These are phyloP conservation scores for Panopea generosa DNA, from an alignment of 2,888 invertebrate genomes.

Conservation along the genomic window DNA sequence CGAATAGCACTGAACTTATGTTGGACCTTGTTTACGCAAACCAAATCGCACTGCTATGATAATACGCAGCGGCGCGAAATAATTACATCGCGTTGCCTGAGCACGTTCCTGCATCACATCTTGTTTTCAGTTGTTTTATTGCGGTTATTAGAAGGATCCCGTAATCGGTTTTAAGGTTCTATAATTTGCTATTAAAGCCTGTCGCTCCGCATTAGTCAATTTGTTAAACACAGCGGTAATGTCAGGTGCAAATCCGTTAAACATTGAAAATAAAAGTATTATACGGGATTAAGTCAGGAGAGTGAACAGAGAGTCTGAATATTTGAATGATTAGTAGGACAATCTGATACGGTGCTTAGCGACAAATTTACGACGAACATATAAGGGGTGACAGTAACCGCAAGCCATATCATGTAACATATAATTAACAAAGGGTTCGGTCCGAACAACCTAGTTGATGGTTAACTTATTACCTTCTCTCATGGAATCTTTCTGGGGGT, in stretches of 20 bases:
- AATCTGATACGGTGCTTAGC: constrained; percentile 18
- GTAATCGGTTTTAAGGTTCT: not conserved
- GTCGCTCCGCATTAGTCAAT: constrained; percentile 12
- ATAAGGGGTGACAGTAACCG: not conserved
- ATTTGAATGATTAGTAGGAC: constrained; percentile 14
- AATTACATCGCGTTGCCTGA: too few species aligned
- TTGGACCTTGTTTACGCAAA: too few species aligned
- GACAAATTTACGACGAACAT: constrained; percentile 1
- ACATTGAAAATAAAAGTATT: constrained; percentile 18
- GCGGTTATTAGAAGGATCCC: too few species aligned
- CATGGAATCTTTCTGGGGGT: too few species aligned
- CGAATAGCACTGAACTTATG: too few species aligned
- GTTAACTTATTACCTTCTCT: too few species aligned
- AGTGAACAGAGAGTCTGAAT: constrained; percentile 5
- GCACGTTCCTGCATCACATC: too few species aligned
- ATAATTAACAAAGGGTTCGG: constrained; percentile 6
- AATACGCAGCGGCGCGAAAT: too few species aligned
- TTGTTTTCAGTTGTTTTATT: too few species aligned
- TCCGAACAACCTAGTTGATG: too few species aligned
- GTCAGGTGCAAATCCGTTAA: constrained; percentile 8
- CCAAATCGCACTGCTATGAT: too few species aligned
- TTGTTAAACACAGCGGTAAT: constrained; percentile 20
- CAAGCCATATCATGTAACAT: constrained; percentile 4
- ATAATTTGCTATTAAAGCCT: constrained; percentile 17
- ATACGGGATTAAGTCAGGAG: constrained; percentile 13